A percentile compares a stretch with the other conserved stretches of the same genome.
phyloP scores from a whole-genome alignment of 2,797 vertebrate species.

The Sebastes iracundus region DNA sequence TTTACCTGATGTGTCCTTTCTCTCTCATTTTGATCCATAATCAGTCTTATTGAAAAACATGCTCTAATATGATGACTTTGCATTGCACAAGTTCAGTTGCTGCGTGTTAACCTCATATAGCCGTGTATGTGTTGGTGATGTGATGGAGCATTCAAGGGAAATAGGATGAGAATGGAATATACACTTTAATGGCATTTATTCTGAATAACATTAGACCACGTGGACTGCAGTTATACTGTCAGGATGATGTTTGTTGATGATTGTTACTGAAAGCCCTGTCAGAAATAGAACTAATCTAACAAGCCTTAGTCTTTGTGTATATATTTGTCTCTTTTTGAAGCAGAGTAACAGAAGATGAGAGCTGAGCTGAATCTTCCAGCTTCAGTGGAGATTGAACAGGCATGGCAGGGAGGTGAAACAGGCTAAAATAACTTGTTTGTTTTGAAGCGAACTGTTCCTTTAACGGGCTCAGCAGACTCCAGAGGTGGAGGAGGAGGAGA shows the following conservation, averaged over 20 bases:
- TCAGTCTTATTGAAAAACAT: background rate
- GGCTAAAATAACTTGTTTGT: background rate
- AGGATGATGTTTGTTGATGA: background rate
- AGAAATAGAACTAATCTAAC: conserved; percentile 47
- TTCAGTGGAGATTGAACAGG: background rate
- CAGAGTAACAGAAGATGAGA: background rate
- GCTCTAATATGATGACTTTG: background rate
- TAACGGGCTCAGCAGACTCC: background rate
- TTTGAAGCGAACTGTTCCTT: conserved; percentile 1
- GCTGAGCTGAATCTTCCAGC: background rate
- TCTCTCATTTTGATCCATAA: background rate
- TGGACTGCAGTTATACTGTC: background rate
- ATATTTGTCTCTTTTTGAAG: background rate
- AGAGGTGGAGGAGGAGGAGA: background rate
- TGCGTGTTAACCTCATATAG: background rate
- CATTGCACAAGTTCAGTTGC: background rate
- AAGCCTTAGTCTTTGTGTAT: background rate
- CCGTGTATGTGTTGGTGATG: background rate
- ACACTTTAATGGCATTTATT: background rate
- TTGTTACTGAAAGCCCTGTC: conserved; percentile 12
- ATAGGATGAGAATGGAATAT: background rate
- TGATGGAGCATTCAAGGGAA: conserved; percentile 20
- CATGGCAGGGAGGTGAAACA: background rate
- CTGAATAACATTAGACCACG: background rate
- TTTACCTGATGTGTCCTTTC: background rate